Evolutionary conservation across 2,888 invertebrate genomes (phyloP).

Genomic region (Branchipolynoe longqiensis): DNA sequence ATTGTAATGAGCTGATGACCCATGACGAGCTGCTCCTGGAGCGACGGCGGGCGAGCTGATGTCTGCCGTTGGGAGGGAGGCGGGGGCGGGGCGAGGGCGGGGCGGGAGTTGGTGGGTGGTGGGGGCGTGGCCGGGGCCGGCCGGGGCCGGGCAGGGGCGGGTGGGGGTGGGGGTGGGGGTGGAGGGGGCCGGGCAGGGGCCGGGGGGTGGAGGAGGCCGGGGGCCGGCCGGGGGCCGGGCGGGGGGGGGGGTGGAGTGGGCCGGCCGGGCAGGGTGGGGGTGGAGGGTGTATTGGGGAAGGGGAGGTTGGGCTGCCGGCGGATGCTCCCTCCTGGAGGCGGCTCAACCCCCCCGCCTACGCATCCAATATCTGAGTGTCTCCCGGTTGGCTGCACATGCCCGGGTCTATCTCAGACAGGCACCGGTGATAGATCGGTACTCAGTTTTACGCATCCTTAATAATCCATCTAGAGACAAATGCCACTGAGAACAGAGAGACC

Average conservation of each 20-base stretch:
- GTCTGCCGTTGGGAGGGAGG: neutral
- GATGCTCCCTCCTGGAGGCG: neutral
- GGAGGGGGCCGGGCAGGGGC: too few relatives aligned
- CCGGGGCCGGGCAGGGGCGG: too few relatives aligned
- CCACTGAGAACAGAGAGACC: neutral
- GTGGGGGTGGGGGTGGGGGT: too few relatives aligned
- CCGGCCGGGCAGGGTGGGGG: too few relatives aligned
- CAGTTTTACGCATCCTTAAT: conserved; percentile 56
- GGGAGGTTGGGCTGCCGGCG: neutral
- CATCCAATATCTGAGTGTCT: conserved; percentile 52
- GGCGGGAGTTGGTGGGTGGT: neutral
- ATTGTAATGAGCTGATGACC: conserved; percentile 54
- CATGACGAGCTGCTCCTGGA: neutral
- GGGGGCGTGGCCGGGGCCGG: neutral
- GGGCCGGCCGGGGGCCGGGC: too few relatives aligned
- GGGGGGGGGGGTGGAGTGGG: too few relatives aligned
- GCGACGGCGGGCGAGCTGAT: neutral
- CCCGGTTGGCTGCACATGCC: conserved; percentile 20
- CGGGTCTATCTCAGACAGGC: conserved; percentile 18
- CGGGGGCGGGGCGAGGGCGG: neutral
- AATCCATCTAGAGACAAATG: conserved; percentile 46
- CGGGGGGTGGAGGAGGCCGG: too few relatives aligned
- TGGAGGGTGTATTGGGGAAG: too few relatives aligned
- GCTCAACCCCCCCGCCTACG: conserved; percentile 37
- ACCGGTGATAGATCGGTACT: conserved; percentile 42